Evolutionary conservation across 2,113 vertebrate genomes (phyloP).

Genomic region (Callipepla squamata): DNA sequence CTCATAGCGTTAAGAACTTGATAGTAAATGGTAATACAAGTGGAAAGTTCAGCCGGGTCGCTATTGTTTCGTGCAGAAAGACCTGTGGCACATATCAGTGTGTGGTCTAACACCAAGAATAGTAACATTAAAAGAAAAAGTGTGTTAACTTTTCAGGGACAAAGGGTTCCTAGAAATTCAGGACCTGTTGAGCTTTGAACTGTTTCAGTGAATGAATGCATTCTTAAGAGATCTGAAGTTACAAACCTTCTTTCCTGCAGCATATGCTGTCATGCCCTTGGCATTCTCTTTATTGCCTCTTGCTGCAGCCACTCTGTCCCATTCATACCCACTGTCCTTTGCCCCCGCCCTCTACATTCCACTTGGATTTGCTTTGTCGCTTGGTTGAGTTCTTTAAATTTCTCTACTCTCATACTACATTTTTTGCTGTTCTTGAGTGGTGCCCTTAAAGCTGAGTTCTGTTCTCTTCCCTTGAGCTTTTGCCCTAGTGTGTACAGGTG

Average conservation of each 20-base stretch:
- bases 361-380: not conserved
- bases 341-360: not conserved
- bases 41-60: not conserved
- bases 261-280: not conserved
- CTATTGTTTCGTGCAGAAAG: not conserved
- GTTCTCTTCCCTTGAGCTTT: not conserved
- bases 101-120: not conserved
- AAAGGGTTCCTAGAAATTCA: not conserved
- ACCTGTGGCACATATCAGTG: accelerated
- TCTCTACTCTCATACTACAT: not conserved
- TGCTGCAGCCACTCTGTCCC: not conserved
- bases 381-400: not conserved
- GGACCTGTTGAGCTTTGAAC: not conserved
- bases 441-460: not conserved
- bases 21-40: not conserved
- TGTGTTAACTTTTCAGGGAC: not conserved
- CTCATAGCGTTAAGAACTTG: not conserved
- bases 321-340: not conserved
- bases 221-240: constrained; percentile 30
- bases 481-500: not conserved
- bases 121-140: not conserved
- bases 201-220: not conserved
- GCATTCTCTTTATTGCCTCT: constrained; percentile 4
- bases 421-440: not conserved
- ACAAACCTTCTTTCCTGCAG: constrained; percentile 11